phyloP scores from a whole-genome alignment of 2,888 invertebrate species.

The Ochlodes sylvanus region DNA sequence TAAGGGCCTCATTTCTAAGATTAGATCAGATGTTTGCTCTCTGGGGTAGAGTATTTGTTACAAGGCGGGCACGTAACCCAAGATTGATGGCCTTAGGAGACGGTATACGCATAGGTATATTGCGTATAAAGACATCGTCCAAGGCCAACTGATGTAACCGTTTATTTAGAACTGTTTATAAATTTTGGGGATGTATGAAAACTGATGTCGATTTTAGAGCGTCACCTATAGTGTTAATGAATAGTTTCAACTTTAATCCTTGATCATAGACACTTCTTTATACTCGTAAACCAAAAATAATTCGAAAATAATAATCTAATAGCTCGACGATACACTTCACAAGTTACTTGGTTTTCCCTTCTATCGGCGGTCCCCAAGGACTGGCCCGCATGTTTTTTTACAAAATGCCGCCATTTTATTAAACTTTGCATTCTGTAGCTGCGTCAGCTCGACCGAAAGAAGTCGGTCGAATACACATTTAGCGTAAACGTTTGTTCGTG shows the following conservation, averaged over 20 bases:
- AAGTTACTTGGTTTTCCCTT: too few species aligned
- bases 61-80: constrained; percentile 45
- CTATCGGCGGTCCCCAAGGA: too few species aligned
- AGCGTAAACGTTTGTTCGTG: neutral
- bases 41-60: constrained; percentile 47
- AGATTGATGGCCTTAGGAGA: constrained; percentile 44
- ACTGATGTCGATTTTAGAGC: too few species aligned
- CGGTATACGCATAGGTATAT: constrained; percentile 9
- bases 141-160: neutral
- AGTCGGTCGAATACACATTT: neutral
- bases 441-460: neutral
- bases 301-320: too few species aligned
- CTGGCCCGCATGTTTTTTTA: neutral
- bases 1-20: constrained; percentile 44
- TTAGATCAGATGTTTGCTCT: constrained; percentile 44
- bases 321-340: too few species aligned
- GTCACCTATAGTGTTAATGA: too few species aligned
- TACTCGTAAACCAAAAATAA: too few species aligned
- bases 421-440: neutral
- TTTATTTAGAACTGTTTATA: neutral
- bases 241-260: too few species aligned
- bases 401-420: neutral
- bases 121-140: constrained; percentile 10
- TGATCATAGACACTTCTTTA: too few species aligned
- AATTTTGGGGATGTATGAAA: too few species aligned